Base-by-base conservation (phyloP, 1,140 invertebrate species). In the Drosophila arawakana region DNA sequence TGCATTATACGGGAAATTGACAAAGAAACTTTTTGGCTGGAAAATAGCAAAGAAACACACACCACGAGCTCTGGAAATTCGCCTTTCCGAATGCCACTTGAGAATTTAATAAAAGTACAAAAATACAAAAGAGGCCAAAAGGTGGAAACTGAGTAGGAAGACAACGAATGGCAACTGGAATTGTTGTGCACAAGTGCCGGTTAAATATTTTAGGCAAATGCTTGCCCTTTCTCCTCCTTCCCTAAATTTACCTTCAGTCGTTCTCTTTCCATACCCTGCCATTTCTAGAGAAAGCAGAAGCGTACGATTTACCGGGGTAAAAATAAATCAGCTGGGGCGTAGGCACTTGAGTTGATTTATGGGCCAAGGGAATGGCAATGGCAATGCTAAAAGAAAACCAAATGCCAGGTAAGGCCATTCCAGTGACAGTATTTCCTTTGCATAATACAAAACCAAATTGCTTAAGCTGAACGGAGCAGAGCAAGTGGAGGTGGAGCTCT, bases 311-410 rank as follows among this genome's bases (percentile, higher is more conserved):
- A 65, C 60, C 68, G 71, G 71, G 50, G 67, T 60, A 83, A 83
- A 71, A 83, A 86, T 86, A 86, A 86, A 86, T 86, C 83, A 86
- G 83, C 80, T 88, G 83, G 83, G 83, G 83, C 83, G 83, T 88
- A 88, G 83, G 83, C 83, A 88, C 83, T 86, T 86, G 80, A 88
- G 83, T 86, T 86, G 83, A 86, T 86, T 86, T 86, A 86, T 86
- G 71, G 49, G 49, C 63, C 71, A 73, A 61, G 65, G 71, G 71
- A 55, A 73, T 68, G 71, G 49, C 21, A 67, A 54, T 7, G 73
- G 76, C 80, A 76, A 71, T 65, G 72, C 60, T 78, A 69, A 77
- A 34, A 76, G 55, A 4, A 63, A 41, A 41, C 21, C 69, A 65
- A 65, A 70, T 41, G 72, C 52, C 66, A 88, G 83, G 83, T 88